Conservation (phyloP, 1,140 invertebrate species). For the Pinna nobilis region DNA sequence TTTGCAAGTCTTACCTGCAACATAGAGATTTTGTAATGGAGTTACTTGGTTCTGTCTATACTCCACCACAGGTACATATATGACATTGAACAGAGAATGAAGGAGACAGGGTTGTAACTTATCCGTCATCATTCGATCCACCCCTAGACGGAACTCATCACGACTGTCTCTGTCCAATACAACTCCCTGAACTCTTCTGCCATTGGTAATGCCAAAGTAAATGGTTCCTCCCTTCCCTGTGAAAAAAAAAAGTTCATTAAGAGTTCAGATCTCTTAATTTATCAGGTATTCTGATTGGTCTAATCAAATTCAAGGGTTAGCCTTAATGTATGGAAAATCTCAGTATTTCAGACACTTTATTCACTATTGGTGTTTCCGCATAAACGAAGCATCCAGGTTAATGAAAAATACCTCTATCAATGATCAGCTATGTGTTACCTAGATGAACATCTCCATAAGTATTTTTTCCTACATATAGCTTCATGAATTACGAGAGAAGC, state of each 20-base stretch:
- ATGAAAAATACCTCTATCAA: too few species aligned
- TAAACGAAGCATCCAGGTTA: too few species aligned
- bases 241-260: slow-evolving; percentile 1
- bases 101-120: slow-evolving; percentile 31
- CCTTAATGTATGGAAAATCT: too few species aligned
- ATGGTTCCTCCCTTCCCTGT: slow-evolving; percentile 49
- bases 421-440: too few species aligned
- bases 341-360: too few species aligned
- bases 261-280: background rate
- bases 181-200: slow-evolving; percentile 34
- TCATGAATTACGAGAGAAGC: too few species aligned
- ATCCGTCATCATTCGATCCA: slow-evolving; percentile 46
- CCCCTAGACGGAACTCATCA: slow-evolving; percentile 45
- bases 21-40: slow-evolving; percentile 10
- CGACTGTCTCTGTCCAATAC: slow-evolving; percentile 39
- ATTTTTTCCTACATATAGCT: too few species aligned
- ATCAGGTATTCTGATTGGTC: background rate
- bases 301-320: background rate
- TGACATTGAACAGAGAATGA: slow-evolving; percentile 41
- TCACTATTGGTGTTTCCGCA: too few species aligned
- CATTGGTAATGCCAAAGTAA: slow-evolving; percentile 46
- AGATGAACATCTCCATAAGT: too few species aligned
- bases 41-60: background rate
- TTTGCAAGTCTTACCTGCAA: slow-evolving; percentile 28
- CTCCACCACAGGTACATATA: slow-evolving; percentile 27